Conservation (phyloP, 2,113 vertebrate genomes). For the Pedionomus torquatus region DNA sequence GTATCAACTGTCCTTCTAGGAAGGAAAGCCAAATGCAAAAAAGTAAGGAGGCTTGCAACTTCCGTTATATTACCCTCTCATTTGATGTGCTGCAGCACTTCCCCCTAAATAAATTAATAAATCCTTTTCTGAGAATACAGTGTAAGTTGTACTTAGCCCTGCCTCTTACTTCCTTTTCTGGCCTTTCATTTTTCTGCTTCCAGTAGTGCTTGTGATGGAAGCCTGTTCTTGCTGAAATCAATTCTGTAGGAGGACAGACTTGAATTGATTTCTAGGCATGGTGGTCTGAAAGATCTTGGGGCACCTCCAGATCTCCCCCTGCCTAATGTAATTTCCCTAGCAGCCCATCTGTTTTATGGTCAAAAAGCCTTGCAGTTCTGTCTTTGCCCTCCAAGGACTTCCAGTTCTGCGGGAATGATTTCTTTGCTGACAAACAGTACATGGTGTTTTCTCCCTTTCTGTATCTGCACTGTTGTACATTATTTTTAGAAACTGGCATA, state of each 20-base stretch:
- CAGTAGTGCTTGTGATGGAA: not conserved
- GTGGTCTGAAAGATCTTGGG: not conserved
- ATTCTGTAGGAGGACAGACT: not conserved
- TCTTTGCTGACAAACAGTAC: conserved; percentile 22
- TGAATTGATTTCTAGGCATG: not conserved
- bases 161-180: not conserved
- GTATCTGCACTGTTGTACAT: not conserved
- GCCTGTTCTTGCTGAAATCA: not conserved
- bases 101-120: not conserved
- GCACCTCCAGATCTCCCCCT: not conserved
- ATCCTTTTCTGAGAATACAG: not conserved
- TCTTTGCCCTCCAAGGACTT: conserved; percentile 49
- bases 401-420: not conserved
- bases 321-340: not conserved
- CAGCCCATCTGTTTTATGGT: conserved; percentile 10
- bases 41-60: not conserved
- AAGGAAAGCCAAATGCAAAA: not conserved
- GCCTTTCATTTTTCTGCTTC: not conserved
- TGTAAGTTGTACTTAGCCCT: not conserved
- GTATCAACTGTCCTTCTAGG: not conserved
- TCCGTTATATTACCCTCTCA: not conserved
- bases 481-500: conserved; percentile 55
- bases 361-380: conserved; percentile 12
- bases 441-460: conserved; percentile 19
- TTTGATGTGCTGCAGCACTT: not conserved